A percentile compares a stretch with the other conserved stretches of the same genome.
phyloP scores from a whole-genome alignment of 2,888 invertebrate species.

The Epistrophe grossulariae region DNA sequence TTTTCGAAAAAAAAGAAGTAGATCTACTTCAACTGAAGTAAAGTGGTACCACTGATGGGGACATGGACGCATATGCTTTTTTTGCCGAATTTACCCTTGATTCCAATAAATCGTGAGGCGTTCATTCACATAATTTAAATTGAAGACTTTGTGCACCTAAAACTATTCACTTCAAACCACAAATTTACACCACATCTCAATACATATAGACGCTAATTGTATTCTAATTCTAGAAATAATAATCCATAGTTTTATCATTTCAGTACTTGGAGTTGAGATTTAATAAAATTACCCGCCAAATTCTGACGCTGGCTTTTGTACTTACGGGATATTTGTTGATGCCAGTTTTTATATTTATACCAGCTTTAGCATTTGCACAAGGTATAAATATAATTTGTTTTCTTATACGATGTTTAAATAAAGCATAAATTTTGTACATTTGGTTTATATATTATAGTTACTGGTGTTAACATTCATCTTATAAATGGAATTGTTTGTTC shows the following conservation, averaged over 20 bases:
- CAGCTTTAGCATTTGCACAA: conserved; percentile 82
- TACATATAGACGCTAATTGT: no score
- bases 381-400: conserved; percentile 76
- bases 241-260: neutral
- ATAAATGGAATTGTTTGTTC: conserved; percentile 84
- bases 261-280: conserved; percentile 82
- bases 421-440: neutral
- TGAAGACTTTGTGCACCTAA: no score
- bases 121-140: no score
- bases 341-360: conserved; percentile 82
- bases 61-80: no score
- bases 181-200: no score
- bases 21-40: no score
- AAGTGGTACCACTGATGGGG: no score
- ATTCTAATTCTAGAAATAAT: neutral
- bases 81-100: no score
- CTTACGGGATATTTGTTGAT: conserved; percentile 79
- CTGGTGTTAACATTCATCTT: conserved; percentile 84
- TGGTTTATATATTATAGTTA: conserved; percentile 82
- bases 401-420: neutral
- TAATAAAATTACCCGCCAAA: conserved; percentile 79
- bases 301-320: conserved; percentile 81
- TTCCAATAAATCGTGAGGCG: no score
- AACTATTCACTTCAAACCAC: no score
- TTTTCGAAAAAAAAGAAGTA: no score